Base-by-base conservation (phyloP, 2,888 invertebrate species). In the Tachina grossa region DNA sequence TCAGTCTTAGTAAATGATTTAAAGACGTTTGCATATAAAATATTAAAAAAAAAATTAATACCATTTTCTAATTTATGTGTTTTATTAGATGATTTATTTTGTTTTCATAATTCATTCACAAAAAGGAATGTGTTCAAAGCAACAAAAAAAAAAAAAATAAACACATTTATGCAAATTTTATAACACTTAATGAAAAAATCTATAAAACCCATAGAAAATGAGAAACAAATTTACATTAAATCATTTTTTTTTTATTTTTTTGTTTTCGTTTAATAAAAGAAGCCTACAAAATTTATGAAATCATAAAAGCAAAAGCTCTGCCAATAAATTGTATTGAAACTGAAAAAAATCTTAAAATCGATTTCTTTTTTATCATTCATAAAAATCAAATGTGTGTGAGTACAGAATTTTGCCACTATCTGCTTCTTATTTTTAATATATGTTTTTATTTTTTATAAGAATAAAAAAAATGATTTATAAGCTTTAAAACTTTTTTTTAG, bases 201-300 rank as follows among this genome's bases (percentile, higher is more conserved):
- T 59, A n/a, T n/a, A 51, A 77, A 69, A n/a, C 41, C 9, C 19
- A 4, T 5, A 22, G 14, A 22, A 68, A 69, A 43, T 59, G 22
- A 47, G 59, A 5, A 59, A 43, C 22, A 68, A 59, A 57, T 77
- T 59, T 59, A 22, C 39, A 76, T 66, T 76, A 66, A 14, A 55
- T 55, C 41, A 75, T 63, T 1, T 43, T 41, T 43, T 41, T 74
- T 41, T 14, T 9, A 39, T 19, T 51, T 51, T 13, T 13, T 19
- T 14, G 6, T 16, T 5, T 13, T 19, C 45, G 2, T 45, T 31
- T 45, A 9, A 11, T n/a, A 45, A 47, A 57, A 22, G 55, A 71
- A 57, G 14, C 53, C n/a, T 31, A n/a, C 45, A 71, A 31, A 71
- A 71, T n/a, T 45, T n/a, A 57, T 9, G 22, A n/a, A 57, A 45